Base-by-base conservation (phyloP, 1,140 invertebrate species). In the Colletes latitarsis region DNA sequence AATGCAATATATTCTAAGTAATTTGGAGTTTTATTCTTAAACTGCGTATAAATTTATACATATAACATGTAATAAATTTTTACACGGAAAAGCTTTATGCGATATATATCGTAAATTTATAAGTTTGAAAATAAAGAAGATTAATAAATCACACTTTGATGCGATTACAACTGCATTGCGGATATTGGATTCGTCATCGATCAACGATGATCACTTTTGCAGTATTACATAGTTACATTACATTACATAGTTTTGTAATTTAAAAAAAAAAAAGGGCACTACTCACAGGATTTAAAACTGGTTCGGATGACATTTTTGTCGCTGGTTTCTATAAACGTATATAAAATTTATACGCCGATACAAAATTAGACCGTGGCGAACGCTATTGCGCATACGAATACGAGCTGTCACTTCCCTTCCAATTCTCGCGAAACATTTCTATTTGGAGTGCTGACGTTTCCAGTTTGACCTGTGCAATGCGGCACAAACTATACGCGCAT, bases 401-500 rank as follows among this genome's bases (percentile, higher is more conserved):
- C 41, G 43, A 43, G 30, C 63, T 10, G n/a, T 17, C 49, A 39
- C 72, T 82, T 73, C 41, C 55, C 72, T 77, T 67, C 43, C 57
- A 63, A 71, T 72, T 69, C 66, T 43, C 58, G 77, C 75, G 41
- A 67, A 49, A 72, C 66, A 80, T 63, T 85, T 89, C 89, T 90
- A 90, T 90, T 90, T 90, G 88, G 81, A 89, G 89, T 82, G 87
- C 68, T 90, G 89, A 90, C 89, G 88, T 86, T 72, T 82, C 21
- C 62, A 77, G 55, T 53, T 39, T 57, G 39, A 79, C 68, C 19
- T 75, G 41, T 68, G 62, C 55, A 70, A 69, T 68, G 49, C 57
- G 19, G 70, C 72, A 69, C 19, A 75, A 30, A 74, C 63, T 82
- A 52, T 84, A 82, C 15, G 58, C 30, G 70, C 30, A 58, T 49